A percentile compares a stretch with the other conserved stretches of the same genome.
Evolutionary conservation across 2,113 vertebrate genomes (phyloP).

Genomic region (Oreochromis tanganicae): DNA sequence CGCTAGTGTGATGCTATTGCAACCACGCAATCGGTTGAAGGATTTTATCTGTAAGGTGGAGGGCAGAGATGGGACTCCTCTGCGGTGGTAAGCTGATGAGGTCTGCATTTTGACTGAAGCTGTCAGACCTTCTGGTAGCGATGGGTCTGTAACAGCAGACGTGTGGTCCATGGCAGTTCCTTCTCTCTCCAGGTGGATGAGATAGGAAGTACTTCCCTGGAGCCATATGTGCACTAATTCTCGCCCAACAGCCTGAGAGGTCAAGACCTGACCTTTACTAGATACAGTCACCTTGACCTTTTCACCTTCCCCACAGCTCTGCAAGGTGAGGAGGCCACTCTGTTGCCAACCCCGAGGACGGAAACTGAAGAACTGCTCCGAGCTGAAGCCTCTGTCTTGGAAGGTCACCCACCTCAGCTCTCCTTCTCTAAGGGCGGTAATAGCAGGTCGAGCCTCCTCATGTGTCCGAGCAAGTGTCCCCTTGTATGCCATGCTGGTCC

Average conservation of each 20-base stretch:
- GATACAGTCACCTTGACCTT: conserved; percentile 73
- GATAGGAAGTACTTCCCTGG: conserved; percentile 77
- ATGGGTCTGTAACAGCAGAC: background rate
- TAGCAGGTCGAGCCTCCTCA: conserved; percentile 71
- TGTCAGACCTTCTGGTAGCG: conserved; percentile 41
- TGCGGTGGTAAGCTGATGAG: conserved; percentile 78
- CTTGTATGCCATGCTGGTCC: conserved; percentile 76
- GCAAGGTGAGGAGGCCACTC: conserved; percentile 80
- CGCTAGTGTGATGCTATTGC: conserved; percentile 82
- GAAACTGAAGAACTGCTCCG: conserved; percentile 71
- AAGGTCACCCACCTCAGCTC: conserved; percentile 78
- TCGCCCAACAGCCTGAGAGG: conserved; percentile 67
- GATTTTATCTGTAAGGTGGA: conserved; percentile 84
- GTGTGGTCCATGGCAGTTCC: conserved; percentile 26
- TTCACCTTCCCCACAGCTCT: conserved; percentile 75
- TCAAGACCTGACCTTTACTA: conserved; percentile 69
- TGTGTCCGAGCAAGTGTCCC: conserved; percentile 79
- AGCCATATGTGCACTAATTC: conserved; percentile 79
- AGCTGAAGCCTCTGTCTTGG: conserved; percentile 40
- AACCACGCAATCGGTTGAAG: conserved; percentile 84
- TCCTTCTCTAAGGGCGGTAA: conserved; percentile 74
- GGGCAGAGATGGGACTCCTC: conserved; percentile 79
- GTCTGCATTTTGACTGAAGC: conserved; percentile 80
- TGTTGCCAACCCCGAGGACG: conserved; percentile 76
- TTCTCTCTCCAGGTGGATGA: conserved; percentile 74